phyloP scores from a whole-genome alignment of 2,797 vertebrate species.

The Falco naumanni region DNA sequence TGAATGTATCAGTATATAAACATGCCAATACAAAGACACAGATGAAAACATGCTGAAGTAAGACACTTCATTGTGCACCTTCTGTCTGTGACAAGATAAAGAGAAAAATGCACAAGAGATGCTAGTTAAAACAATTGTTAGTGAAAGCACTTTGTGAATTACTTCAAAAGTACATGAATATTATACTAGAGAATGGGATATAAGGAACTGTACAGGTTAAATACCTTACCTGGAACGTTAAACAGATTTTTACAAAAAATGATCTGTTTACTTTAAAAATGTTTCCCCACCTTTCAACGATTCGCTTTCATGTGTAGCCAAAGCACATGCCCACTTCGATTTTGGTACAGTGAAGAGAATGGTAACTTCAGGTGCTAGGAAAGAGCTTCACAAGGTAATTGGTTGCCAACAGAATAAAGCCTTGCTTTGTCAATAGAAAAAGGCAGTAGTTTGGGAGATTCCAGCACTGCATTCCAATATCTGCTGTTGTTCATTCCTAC shows the following conservation, averaged over 20 bases:
- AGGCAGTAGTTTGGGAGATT: not conserved
- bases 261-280: not conserved
- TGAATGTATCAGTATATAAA: not conserved
- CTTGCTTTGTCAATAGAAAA: not conserved
- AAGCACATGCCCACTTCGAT: accelerated
- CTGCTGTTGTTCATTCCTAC: not conserved
- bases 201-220: not conserved
- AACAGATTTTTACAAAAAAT: not conserved
- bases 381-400: not conserved
- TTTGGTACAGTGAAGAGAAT: not conserved
- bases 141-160: not conserved
- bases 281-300: not conserved
- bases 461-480: not conserved
- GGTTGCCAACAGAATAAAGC: not conserved
- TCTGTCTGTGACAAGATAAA: not conserved
- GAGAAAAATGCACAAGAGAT: not conserved
- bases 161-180: not conserved
- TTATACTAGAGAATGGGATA: not conserved
- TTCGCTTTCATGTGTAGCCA: not conserved
- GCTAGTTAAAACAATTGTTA: not conserved
- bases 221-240: not conserved
- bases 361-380: not conserved
- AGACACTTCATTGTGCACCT: not conserved
- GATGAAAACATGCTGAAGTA: conserved; percentile 3
- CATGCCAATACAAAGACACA: not conserved